These are phyloP conservation scores for Antigone vipio DNA, from an alignment of 2,113 vertebrate genomes.

Conservation along the genomic window DNA sequence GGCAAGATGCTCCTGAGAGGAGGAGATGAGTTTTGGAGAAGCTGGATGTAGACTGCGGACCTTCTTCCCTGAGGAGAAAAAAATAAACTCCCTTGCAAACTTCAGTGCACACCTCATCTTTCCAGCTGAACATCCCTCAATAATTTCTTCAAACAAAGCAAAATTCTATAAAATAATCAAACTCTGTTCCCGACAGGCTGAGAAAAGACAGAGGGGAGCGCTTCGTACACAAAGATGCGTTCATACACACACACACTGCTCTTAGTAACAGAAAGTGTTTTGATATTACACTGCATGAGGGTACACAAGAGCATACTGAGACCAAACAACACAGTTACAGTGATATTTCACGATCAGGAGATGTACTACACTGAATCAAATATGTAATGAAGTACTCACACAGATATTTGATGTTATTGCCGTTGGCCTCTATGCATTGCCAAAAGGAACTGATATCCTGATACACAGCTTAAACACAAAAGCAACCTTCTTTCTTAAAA, in stretches of 20 bases:
- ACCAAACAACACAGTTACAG: slow-evolving; percentile 2
- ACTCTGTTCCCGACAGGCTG: background rate
- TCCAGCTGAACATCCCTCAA: background rate
- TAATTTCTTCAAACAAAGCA: slow-evolving; percentile 14
- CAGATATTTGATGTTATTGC: background rate
- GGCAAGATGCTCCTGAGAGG: background rate
- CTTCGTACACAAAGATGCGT: background rate
- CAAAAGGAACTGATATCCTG: background rate
- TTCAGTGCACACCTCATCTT: background rate
- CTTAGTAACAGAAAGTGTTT: slow-evolving; percentile 6
- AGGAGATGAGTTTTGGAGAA: background rate
- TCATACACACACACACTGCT: background rate
- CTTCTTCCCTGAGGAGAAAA: slow-evolving; percentile 24
- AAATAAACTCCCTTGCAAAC: slow-evolving; percentile 35
- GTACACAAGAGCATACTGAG: background rate
- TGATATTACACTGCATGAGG: background rate
- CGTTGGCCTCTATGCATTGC: background rate
- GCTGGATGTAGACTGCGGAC: background rate
- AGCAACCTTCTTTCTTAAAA: background rate
- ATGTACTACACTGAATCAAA: background rate
- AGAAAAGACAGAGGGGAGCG: background rate
- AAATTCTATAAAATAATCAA: slow-evolving; percentile 37
- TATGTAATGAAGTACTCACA: background rate
- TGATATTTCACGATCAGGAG: background rate
- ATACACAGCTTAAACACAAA: background rate